Conservation (phyloP, 2,888 invertebrate species). For the Dasysyrphus tricinctus region DNA sequence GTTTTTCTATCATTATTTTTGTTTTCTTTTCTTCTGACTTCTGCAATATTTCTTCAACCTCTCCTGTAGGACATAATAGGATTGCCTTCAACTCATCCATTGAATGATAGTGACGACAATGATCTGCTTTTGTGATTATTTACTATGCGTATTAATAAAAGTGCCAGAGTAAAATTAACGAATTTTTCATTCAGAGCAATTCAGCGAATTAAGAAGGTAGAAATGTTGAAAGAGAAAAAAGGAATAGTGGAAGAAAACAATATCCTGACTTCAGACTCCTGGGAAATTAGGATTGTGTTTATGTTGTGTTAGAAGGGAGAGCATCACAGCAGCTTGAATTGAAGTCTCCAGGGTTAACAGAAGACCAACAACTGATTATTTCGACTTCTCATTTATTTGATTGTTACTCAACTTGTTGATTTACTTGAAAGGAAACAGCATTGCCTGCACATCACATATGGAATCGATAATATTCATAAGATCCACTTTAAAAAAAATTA, state of each 20-base stretch:
- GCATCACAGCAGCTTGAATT: too few species aligned
- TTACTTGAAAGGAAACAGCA: too few species aligned
- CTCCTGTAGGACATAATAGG: neutral
- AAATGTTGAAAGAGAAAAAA: neutral
- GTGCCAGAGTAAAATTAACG: neutral
- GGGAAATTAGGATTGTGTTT: neutral
- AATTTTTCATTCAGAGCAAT: neutral
- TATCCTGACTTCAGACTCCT: neutral
- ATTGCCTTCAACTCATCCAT: conserved; percentile 49
- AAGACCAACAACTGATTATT: too few species aligned
- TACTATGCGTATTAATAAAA: conserved; percentile 28
- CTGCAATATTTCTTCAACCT: neutral
- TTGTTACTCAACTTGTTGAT: too few species aligned
- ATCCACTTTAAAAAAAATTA: too few species aligned
- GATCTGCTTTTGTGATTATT: conserved; percentile 60
- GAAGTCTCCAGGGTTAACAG: too few species aligned
- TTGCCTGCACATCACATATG: too few species aligned
- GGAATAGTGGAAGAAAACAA: neutral
- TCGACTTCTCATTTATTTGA: too few species aligned
- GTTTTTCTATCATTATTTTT: neutral
- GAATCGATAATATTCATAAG: too few species aligned
- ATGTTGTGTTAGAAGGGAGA: neutral
- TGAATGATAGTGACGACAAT: conserved; percentile 44
- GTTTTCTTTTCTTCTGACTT: neutral
- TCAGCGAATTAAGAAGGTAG: neutral